These are phyloP conservation scores for Morpho helenor DNA, from an alignment of 2,888 invertebrate species.

Conservation along the genomic window DNA sequence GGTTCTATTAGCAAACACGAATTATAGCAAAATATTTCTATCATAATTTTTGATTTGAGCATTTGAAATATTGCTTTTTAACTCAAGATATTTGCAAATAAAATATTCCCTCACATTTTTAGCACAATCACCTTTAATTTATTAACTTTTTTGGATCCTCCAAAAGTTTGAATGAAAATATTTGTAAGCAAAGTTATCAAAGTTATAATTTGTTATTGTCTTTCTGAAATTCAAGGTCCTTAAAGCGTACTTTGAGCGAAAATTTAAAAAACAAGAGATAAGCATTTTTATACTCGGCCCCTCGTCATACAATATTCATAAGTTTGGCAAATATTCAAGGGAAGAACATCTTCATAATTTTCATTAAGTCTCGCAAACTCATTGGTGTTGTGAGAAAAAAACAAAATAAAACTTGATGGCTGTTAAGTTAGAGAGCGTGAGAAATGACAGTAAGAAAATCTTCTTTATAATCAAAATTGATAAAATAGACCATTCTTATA, in stretches of 20 bases:
- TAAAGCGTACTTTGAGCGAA: constrained; percentile 6
- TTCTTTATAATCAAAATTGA: too few relatives aligned
- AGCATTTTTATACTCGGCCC: constrained; percentile 2
- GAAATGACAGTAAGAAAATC: neutral
- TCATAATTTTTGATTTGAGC: too few relatives aligned
- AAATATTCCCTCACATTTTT: too few relatives aligned
- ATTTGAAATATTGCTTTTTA: too few relatives aligned
- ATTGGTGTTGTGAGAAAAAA: constrained; percentile 7
- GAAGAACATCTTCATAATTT: constrained; percentile 8
- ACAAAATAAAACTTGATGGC: too few relatives aligned
- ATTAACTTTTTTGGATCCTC: too few relatives aligned
- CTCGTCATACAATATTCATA: constrained; percentile 12
- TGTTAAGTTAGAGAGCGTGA: neutral
- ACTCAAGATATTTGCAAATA: too few relatives aligned
- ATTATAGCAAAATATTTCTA: too few relatives aligned
- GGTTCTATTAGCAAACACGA: too few relatives aligned
- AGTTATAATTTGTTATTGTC: constrained; percentile 8
- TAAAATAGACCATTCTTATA: too few relatives aligned
- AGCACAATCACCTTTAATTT: too few relatives aligned
- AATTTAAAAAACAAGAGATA: constrained; percentile 4
- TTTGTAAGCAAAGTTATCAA: neutral
- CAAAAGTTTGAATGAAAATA: neutral
- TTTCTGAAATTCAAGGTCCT: neutral
- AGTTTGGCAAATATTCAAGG: constrained; percentile 8
- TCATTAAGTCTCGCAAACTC: constrained; percentile 8